Percentiles rank a stretch among this genome's conserved stretches.
These are phyloP conservation scores for Phalera bucephala DNA, from an alignment of 2,888 invertebrate genomes.

Conservation along the genomic window DNA sequence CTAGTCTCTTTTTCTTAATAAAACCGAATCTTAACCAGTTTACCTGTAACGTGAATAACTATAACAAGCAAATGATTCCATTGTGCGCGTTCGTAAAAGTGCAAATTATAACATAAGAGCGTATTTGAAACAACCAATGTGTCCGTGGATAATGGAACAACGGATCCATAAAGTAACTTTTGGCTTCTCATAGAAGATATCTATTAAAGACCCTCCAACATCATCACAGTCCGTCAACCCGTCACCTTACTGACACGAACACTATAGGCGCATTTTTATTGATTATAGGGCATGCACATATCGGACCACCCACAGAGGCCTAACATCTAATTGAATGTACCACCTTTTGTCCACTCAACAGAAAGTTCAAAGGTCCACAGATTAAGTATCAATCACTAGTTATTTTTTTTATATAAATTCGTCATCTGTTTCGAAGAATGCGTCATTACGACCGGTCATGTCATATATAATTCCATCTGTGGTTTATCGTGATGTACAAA, in stretches of 20 bases:
- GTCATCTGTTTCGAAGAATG: conserved; percentile 26
- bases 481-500: too few species aligned
- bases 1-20: too few species aligned
- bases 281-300: conserved; percentile 55
- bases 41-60: too few species aligned
- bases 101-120: too few species aligned
- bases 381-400: conserved; percentile 59
- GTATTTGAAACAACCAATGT: too few species aligned
- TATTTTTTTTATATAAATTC: conserved; percentile 48
- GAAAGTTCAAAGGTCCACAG: conserved; percentile 61
- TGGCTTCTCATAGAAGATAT: conserved; percentile 12
- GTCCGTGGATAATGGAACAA: too few species aligned
- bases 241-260: conserved; percentile 47
- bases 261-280: conserved; percentile 51
- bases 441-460: conserved; percentile 14
- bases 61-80: too few species aligned
- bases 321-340: conserved; percentile 57
- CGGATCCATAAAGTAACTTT: background rate
- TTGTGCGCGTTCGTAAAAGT: too few species aligned
- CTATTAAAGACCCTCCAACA: conserved; percentile 26
- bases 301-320: conserved; percentile 60
- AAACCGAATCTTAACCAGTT: too few species aligned
- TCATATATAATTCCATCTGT: conserved; percentile 8
- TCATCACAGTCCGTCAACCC: conserved; percentile 39
- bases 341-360: conserved; percentile 53